Evolutionary conservation across 2,113 vertebrate genomes (phyloP), one percentile per base, ranked within the genome.

Genomic region (Platysternon megacephalum): DNA sequence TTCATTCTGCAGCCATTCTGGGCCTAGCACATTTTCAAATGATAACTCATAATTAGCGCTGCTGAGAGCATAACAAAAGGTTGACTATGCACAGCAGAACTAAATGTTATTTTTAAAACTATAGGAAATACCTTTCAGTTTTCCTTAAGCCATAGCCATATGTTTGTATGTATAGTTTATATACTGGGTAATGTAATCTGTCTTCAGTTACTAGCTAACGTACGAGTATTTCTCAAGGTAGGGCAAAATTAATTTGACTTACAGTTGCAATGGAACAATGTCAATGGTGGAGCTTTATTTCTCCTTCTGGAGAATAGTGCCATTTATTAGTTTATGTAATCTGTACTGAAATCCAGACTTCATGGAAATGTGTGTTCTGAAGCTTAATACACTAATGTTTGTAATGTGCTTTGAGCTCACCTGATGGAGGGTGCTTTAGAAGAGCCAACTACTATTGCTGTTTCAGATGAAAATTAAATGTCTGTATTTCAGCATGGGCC

Each of bases 131-230:
- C 88, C 82, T 86, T 49, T 28, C 11, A 0, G 0, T 84, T 86
- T 56, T 14, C 16, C 0, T 91, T 44, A 53, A 0, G 13, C 1
- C 0, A 5, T 68, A 68, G 61, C 32, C 17, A 21, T 68, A n/a
- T n/a, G 61, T 19, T 35, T 65, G 32, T 14, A n/a, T 29, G 29
- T 58, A 29, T 58, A 58, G 13, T 61, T 32, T 61, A 61, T 61
- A 35, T 39, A 19, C 74, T 53, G 39, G 24, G 4, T 89, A 8
- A 74, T 74, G 56, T 68, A 72, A 16, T 68, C 42, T 96, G 44
- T 56, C 48, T 83, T 93, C 51, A 6, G 48, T 44, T 55, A 52
- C 29, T 86, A 86, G 21, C 39, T 55, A 93, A 44, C 13, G 93
- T 10, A 44, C 39, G 7, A 91, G 5, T 39, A 4, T 79, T 84